Evolutionary conservation across 2,797 vertebrate genomes (phyloP).

Genomic region (Neosalanx taihuensis): DNA sequence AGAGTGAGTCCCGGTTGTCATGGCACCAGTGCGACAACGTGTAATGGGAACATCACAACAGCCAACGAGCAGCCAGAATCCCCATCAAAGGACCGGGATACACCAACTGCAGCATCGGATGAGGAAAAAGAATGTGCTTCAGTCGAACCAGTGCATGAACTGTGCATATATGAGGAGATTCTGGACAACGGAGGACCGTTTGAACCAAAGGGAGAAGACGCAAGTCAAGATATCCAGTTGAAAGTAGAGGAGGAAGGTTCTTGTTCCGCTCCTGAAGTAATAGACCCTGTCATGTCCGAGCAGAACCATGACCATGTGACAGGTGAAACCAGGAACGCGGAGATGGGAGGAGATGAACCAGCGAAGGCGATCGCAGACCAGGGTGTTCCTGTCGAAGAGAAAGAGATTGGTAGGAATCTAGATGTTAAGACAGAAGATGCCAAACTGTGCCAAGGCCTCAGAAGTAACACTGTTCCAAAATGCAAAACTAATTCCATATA

Average conservation of each 20-base stretch:
- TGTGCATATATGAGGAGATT: slow-evolving; percentile 48
- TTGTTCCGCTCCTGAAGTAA: not conserved
- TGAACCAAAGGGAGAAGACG: slow-evolving; percentile 16
- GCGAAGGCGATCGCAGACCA: slow-evolving; percentile 28
- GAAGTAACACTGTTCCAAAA: too few relatives aligned
- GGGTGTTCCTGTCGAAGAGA: slow-evolving; percentile 29
- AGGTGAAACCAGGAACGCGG: slow-evolving; percentile 24
- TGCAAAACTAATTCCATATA: too few relatives aligned
- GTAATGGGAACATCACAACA: slow-evolving; percentile 11
- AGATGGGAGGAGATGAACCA: slow-evolving; percentile 10
- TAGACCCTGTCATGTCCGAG: slow-evolving; percentile 3
- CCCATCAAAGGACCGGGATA: slow-evolving; percentile 13
- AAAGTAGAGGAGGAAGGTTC: slow-evolving; percentile 13
- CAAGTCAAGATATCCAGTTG: slow-evolving; percentile 12
- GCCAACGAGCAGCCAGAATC: slow-evolving; percentile 23
- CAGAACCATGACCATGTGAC: slow-evolving; percentile 1
- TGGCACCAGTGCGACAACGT: slow-evolving; percentile 17
- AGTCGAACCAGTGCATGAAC: slow-evolving; percentile 32
- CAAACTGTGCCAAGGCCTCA: too few relatives aligned
- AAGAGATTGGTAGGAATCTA: slow-evolving; percentile 26
- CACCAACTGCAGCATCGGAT: not conserved
- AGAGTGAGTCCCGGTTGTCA: slow-evolving; percentile 8
- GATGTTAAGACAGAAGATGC: slow-evolving; percentile 29
- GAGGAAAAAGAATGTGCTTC: slow-evolving; percentile 21
- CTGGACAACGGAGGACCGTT: slow-evolving; percentile 3